phyloP scores from a whole-genome alignment of 2,888 invertebrate species.

The Drosophila ustulata region DNA sequence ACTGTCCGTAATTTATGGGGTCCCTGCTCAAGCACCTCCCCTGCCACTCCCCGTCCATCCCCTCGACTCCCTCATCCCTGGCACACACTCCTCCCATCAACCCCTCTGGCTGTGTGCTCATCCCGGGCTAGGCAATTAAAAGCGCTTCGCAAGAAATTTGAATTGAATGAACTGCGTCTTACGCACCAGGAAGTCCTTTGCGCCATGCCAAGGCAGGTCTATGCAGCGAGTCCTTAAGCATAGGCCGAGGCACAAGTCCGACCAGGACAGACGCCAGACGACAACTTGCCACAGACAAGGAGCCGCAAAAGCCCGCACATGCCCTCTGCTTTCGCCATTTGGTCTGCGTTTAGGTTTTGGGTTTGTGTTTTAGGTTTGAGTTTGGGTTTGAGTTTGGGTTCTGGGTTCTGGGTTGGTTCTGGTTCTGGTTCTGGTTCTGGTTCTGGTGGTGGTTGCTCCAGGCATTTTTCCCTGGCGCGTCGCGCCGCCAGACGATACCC shows the following conservation, averaged over 20 bases:
- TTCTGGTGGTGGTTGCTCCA: conserved; percentile 58
- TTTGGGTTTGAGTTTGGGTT: conserved; percentile 13
- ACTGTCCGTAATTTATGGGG: conserved; percentile 69
- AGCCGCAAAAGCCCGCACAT: conserved; percentile 56
- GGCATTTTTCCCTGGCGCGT: conserved; percentile 49
- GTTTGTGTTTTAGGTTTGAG: conserved; percentile 16
- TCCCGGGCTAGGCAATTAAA: conserved; percentile 69
- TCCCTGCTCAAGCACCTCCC: conserved; percentile 15
- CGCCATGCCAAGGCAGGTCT: conserved; percentile 52
- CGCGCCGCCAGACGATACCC: conserved; percentile 79
- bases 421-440: conserved; percentile 34
- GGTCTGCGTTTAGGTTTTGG: conserved; percentile 8
- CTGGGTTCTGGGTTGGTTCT: not conserved
- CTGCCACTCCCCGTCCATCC: not conserved
- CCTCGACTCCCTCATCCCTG: not conserved
- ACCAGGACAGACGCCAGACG: conserved; percentile 28
- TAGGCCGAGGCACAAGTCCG: conserved; percentile 11
- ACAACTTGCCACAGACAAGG: conserved; percentile 15
- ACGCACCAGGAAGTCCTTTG: conserved; percentile 79
- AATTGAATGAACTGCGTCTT: conserved; percentile 79
- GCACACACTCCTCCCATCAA: not conserved
- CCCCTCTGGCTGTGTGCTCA: conserved; percentile 9
- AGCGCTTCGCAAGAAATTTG: conserved; percentile 71
- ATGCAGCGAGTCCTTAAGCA: conserved; percentile 51
- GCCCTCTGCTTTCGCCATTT: conserved; percentile 21